Conservation (phyloP, 1,140 invertebrate species). For the Contarinia nasturtii region DNA sequence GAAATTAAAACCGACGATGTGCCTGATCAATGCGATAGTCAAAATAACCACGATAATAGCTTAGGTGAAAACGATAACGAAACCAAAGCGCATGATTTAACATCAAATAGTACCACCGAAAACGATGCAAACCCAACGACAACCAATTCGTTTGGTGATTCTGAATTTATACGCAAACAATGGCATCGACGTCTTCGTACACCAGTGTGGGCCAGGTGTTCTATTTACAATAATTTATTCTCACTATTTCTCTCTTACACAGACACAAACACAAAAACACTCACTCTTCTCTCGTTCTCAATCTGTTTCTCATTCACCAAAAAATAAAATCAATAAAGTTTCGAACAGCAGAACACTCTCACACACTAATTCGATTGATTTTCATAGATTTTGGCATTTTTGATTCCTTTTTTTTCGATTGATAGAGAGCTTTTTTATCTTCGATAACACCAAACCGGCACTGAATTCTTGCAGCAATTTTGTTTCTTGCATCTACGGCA, state of each 20-base stretch:
- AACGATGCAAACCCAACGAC: slow-evolving; percentile 17
- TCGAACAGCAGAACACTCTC: no score
- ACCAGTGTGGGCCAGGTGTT: slow-evolving; percentile 52
- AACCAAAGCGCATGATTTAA: slow-evolving; percentile 5
- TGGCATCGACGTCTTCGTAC: slow-evolving; percentile 40
- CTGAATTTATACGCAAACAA: no score
- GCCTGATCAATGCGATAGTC: slow-evolving; percentile 22
- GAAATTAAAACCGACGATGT: background rate
- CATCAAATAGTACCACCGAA: slow-evolving; percentile 8
- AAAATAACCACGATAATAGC: slow-evolving; percentile 5
- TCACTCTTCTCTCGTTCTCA: no score
- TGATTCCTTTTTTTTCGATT: slow-evolving; percentile 3
- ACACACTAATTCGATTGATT: background rate
- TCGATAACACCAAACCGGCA: no score
- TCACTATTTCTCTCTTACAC: no score
- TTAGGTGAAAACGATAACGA: background rate
- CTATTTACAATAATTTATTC: no score
- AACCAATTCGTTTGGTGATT: slow-evolving; percentile 8
- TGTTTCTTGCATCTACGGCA: no score
- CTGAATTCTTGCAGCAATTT: no score
- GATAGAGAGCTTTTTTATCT: background rate
- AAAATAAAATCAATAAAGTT: no score
- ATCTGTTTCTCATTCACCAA: no score
- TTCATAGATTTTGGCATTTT: background rate
- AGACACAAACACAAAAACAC: no score